These are phyloP conservation scores for Brachypteracias leptosomus DNA, from an alignment of 2,113 vertebrate genomes.

Conservation along the genomic window DNA sequence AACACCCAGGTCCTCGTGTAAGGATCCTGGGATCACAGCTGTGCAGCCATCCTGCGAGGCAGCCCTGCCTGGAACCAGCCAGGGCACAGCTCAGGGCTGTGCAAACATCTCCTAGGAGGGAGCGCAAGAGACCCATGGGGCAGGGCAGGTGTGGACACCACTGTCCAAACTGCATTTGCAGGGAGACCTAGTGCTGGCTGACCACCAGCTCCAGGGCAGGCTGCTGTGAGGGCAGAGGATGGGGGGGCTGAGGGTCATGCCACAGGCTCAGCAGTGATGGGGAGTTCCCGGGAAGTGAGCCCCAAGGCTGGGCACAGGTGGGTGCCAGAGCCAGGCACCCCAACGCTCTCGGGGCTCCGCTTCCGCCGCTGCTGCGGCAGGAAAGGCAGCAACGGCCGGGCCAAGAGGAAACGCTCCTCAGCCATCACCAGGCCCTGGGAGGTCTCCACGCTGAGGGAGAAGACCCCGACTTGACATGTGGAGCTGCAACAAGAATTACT, in stretches of 20 bases:
- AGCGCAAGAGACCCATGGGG: neutral
- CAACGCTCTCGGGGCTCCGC: fast-evolving
- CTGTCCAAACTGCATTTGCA: neutral
- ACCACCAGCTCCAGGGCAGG: neutral
- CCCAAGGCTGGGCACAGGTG: fast-evolving
- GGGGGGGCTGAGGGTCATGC: neutral
- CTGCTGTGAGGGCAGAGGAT: neutral
- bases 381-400: neutral
- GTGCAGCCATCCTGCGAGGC: neutral
- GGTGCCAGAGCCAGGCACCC: fast-evolving
- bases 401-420: neutral
- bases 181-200: fast-evolving
- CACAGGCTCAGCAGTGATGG: neutral
- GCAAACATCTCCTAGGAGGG: neutral
- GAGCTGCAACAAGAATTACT: neutral
- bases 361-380: neutral
- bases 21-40: neutral
- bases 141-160: fast-evolving
- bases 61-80: neutral
- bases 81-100: neutral
- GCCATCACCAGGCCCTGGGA: neutral
- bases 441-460: fast-evolving
- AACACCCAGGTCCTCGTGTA: neutral
- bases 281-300: neutral
- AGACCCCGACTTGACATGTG: neutral